A percentile compares a stretch with the other conserved stretches of the same genome.
Evolutionary conservation across 2,113 vertebrate species (phyloP).

Genomic region (Erinaceus europaeus): DNA sequence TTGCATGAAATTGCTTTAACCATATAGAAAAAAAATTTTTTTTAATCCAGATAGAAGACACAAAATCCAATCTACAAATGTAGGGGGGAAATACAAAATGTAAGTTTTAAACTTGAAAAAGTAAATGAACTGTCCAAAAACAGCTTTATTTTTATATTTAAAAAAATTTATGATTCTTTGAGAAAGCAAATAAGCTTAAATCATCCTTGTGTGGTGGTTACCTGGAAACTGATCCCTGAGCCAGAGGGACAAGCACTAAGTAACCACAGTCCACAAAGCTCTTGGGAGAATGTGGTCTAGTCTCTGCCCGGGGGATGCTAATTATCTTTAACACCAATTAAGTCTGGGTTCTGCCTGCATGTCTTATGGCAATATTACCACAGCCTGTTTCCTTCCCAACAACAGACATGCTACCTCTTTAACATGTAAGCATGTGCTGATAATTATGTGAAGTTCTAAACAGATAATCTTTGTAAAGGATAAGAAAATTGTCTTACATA

Average conservation of each 20-base stretch:
- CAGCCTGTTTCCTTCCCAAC: background rate
- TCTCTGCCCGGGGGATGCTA: background rate
- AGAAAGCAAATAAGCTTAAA: background rate
- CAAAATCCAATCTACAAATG: background rate
- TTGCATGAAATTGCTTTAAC: background rate
- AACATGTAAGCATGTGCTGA: background rate
- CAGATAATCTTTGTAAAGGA: background rate
- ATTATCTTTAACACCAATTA: slow-evolving; percentile 35
- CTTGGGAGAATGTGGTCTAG: slow-evolving; percentile 1
- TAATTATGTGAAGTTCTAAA: background rate
- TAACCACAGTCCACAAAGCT: background rate
- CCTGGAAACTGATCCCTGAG: slow-evolving; percentile 28
- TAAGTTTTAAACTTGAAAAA: slow-evolving; percentile 15
- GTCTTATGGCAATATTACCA: background rate
- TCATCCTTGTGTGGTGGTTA: slow-evolving; percentile 10
- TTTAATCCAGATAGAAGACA: background rate
- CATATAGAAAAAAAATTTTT: background rate
- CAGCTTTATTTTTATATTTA: background rate
- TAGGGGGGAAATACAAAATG: background rate
- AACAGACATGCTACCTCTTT: background rate
- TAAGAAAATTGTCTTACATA: no score
- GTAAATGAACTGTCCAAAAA: background rate
- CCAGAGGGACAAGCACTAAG: background rate
- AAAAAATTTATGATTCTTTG: background rate
- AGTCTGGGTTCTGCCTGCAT: background rate